Base-by-base conservation (phyloP, 2,888 invertebrate genomes). In the Nezara viridula region DNA sequence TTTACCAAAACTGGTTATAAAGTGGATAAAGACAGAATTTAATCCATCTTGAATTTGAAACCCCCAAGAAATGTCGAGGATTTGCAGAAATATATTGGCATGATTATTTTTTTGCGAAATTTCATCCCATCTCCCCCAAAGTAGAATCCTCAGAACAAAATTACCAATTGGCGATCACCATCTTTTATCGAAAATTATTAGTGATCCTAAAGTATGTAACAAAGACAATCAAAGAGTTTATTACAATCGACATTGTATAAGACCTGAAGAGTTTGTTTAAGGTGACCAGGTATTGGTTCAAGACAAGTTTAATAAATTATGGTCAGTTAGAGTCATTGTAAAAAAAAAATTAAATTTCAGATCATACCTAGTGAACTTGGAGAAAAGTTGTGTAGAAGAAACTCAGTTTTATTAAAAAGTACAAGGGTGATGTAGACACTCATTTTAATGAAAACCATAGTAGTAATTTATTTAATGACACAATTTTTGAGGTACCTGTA, bases 301-400 rank as follows among this genome's bases (percentile, higher is more conserved):
- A n/a, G 66, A n/a, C 24, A 66, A 66, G 14, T n/a, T 66, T n/a
- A 66, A 66, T 66, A 66, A 66, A 66, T 66, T 66, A 66, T n/a
- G n/a, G n/a, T n/a, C n/a, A n/a, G n/a, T n/a, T n/a, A n/a, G n/a
- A n/a, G n/a, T n/a, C n/a, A n/a, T n/a, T n/a, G n/a, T n/a, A n/a
- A n/a, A n/a, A n/a, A n/a, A n/a, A n/a, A n/a, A n/a, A n/a, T n/a
- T n/a, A n/a, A n/a, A n/a, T n/a, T n/a, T n/a, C n/a, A 73, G 37
- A 27, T 73, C 37, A 37, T 27, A 73, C 27, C 27, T 32, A 9
- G n/a, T 73, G 12, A 73, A 32, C 27, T 73, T 14, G 73, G 37
- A 73, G 73, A 16, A 73, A 73, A 27, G 7, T 73, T 32, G 73
- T 73, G 10, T 73, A 32, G 27, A 73, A 44, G 44, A 44, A 44